These are phyloP conservation scores for Mastomys natalensis DNA, from an alignment of 2,113 vertebrate species.

Conservation along the genomic window DNA sequence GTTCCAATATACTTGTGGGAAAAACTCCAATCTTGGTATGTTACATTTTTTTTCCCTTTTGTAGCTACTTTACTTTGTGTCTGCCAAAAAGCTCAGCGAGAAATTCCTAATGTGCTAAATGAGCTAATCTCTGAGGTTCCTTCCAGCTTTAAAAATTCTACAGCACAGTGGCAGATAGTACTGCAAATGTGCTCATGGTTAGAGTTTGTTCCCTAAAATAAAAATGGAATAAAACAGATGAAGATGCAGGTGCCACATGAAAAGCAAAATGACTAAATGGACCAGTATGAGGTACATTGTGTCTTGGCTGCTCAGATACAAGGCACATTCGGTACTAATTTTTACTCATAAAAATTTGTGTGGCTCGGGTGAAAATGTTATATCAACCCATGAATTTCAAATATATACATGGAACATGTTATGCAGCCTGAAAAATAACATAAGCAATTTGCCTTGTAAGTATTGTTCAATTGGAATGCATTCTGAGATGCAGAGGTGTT, in stretches of 20 bases:
- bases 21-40: constrained; percentile 55
- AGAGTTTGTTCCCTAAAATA: constrained; percentile 75
- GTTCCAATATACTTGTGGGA: constrained; percentile 43
- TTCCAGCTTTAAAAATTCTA: constrained; percentile 73
- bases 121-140: constrained; percentile 75
- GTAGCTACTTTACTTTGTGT: constrained; percentile 44
- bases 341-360: background rate
- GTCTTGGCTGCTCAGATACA: constrained; percentile 61
- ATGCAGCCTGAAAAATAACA: background rate
- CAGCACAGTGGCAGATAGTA: constrained; percentile 57
- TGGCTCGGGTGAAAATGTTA: background rate
- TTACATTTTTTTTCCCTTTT: constrained; percentile 69
- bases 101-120: constrained; percentile 77
- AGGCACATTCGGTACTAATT: constrained; percentile 17
- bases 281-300: constrained; percentile 63
- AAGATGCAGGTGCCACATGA: constrained; percentile 77
- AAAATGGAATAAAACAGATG: constrained; percentile 80
- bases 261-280: constrained; percentile 75
- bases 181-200: constrained; percentile 66
- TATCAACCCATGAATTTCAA: background rate
- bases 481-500: background rate
- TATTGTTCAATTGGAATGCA: background rate
- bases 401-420: background rate
- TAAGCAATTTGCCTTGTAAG: background rate
- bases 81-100: constrained; percentile 77